Percentiles rank a stretch among this genome's conserved stretches.
Evolutionary conservation across 2,797 vertebrate genomes (phyloP).

Genomic region (Menidia menidia): DNA sequence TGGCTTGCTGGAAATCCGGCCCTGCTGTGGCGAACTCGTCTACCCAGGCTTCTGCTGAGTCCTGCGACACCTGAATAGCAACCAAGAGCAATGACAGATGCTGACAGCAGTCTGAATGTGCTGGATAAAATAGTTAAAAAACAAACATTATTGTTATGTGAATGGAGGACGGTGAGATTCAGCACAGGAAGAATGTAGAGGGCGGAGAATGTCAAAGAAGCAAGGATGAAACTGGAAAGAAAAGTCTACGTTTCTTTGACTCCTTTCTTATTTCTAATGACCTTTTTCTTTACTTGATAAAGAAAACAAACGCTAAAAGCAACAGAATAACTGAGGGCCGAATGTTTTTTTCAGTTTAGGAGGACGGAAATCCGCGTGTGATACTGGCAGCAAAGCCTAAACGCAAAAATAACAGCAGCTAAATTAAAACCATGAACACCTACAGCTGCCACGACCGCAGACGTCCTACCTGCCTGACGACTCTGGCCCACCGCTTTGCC

Average conservation of each 20-base stretch:
- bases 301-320: conserved; percentile 16
- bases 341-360: conserved; percentile 6
- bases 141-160: not conserved
- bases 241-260: conserved; percentile 20
- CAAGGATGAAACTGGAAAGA: conserved; percentile 54
- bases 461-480: conserved; percentile 95
- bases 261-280: conserved; percentile 14
- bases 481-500: conserved; percentile 95
- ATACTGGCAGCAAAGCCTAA: conserved; percentile 14
- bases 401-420: conserved; percentile 23
- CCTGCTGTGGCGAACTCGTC: conserved; percentile 91
- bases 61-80: conserved; percentile 86
- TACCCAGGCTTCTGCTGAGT: conserved; percentile 97
- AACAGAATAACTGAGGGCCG: conserved; percentile 10
- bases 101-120: conserved; percentile 24
- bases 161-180: conserved; percentile 19
- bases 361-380: conserved; percentile 24
- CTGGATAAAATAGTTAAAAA: not conserved
- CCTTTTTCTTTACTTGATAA: not conserved
- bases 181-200: conserved; percentile 31
- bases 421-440: conserved; percentile 8
- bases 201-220: conserved; percentile 57
- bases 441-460: conserved; percentile 58
- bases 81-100: conserved; percentile 29
- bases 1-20: conserved; percentile 94